These are phyloP conservation scores for Spongia lamella DNA, from an alignment of 37 sponge, comb jelly and placozoan species.

Conservation along the genomic window DNA sequence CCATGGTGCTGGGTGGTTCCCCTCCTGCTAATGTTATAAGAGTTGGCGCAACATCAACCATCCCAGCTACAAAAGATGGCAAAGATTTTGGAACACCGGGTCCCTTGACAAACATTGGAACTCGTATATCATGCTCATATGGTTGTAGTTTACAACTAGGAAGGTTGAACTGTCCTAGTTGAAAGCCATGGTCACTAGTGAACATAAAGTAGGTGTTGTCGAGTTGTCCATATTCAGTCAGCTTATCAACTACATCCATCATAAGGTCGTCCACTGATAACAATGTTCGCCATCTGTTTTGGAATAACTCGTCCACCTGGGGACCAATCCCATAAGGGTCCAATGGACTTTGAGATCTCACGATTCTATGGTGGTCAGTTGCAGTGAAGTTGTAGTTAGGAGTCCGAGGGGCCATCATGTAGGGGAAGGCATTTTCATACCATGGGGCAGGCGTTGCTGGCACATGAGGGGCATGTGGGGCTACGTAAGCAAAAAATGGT, in stretches of 20 bases:
- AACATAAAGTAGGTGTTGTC: constrained; percentile 68
- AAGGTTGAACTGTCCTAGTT: constrained; percentile 74
- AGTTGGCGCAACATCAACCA: constrained; percentile 78
- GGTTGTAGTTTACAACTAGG: constrained; percentile 78
- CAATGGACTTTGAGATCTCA: constrained; percentile 50
- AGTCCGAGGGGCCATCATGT: constrained; percentile 63
- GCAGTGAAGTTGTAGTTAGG: constrained; percentile 73
- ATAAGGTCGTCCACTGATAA: constrained; percentile 84
- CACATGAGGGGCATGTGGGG: constrained; percentile 80
- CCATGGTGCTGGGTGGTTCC: constrained; percentile 47
- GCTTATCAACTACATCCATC: constrained; percentile 27
- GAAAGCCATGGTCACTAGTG: constrained; percentile 87
- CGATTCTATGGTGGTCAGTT: constrained; percentile 68
- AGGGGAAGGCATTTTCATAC: constrained; percentile 45
- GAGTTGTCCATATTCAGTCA: constrained; percentile 24
- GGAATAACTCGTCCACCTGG: constrained; percentile 59
- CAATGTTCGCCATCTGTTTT: constrained; percentile 67
- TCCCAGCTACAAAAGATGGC: constrained; percentile 59
- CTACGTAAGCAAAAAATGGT: constrained; percentile 78
- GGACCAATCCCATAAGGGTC: constrained; percentile 7
- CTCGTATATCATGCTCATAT: constrained; percentile 78
- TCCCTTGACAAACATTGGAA: constrained; percentile 59
- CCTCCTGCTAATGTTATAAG: constrained; percentile 59
- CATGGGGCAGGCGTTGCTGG: constrained; percentile 85
- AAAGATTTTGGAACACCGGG: constrained; percentile 41